phyloP scores from a whole-genome alignment of 2,113 vertebrate genomes.

The Eubucco bourcierii region DNA sequence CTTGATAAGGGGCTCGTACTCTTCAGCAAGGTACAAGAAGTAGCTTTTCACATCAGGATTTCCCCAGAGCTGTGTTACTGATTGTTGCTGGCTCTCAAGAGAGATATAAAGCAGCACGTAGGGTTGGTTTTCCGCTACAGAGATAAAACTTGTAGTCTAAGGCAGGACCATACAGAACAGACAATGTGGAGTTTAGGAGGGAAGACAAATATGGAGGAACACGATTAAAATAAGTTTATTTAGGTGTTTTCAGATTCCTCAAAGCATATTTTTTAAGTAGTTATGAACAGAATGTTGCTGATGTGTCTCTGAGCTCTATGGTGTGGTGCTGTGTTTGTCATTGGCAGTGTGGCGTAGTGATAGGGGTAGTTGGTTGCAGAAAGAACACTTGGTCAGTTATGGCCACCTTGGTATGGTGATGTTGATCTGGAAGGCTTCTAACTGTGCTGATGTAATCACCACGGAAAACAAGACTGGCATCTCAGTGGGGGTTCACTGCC shows the following conservation, averaged over 20 bases:
- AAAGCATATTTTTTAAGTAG: neutral
- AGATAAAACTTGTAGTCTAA: neutral
- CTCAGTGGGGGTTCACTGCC: neutral
- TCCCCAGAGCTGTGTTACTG: neutral
- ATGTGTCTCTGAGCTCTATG: neutral
- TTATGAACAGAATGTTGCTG: neutral
- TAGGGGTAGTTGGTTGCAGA: neutral
- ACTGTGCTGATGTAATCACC: neutral
- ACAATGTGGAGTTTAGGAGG: neutral
- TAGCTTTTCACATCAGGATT: neutral
- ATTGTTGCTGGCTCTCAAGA: neutral
- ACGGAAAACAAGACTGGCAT: neutral
- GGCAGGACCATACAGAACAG: neutral
- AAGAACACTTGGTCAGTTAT: neutral
- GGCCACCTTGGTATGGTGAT: neutral
- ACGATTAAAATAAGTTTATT: neutral
- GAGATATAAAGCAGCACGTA: neutral
- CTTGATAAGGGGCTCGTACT: neutral
- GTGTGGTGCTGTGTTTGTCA: neutral
- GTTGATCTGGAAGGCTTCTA: neutral
- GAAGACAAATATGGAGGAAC: neutral
- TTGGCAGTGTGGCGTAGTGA: neutral
- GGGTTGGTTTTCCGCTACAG: neutral
- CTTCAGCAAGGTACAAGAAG: neutral
- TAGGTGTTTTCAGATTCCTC: neutral